Conservation (phyloP, 2,113 vertebrate species). For the Apus apus region DNA sequence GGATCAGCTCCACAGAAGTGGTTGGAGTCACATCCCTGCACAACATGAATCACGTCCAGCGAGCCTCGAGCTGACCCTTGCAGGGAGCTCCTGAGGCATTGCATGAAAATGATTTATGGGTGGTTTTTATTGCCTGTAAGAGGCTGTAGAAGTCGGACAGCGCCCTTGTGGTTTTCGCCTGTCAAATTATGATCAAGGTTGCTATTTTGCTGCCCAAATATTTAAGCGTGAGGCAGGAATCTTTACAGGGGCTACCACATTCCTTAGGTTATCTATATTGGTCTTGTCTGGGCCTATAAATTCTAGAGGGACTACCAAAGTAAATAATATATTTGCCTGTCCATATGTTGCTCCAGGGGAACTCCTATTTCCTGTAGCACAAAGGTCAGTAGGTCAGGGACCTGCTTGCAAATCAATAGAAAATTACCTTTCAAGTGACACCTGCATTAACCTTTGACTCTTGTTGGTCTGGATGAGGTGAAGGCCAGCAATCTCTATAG, state of each 20-base stretch:
- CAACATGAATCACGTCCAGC: not conserved
- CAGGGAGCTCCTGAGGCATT: not conserved
- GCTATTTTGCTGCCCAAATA: constrained; percentile 51
- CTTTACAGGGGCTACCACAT: constrained; percentile 62
- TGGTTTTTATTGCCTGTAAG: constrained; percentile 38
- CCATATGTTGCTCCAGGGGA: constrained; percentile 32
- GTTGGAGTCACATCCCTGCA: not conserved
- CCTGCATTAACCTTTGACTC: constrained; percentile 59
- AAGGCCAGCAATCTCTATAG: not conserved
- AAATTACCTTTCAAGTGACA: constrained; percentile 62
- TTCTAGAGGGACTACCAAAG: constrained; percentile 61
- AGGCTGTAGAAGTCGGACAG: constrained; percentile 27
- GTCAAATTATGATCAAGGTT: constrained; percentile 43
- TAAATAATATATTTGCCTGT: constrained; percentile 49
- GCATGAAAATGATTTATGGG: constrained; percentile 19
- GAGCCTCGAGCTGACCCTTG: not conserved
- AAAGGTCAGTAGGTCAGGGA: constrained; percentile 60
- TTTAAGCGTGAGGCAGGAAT: not conserved
- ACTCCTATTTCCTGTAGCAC: constrained; percentile 14
- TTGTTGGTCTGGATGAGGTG: constrained; percentile 23
- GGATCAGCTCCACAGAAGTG: not conserved
- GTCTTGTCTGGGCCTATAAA: constrained; percentile 43
- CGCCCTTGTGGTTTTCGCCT: constrained; percentile 24
- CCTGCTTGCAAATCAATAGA: constrained; percentile 54
- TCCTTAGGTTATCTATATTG: constrained; percentile 60